Percentiles rank a stretch among this genome's conserved stretches.
Evolutionary conservation across 2,113 vertebrate genomes (phyloP).

Genomic region (Crotalus tigris): DNA sequence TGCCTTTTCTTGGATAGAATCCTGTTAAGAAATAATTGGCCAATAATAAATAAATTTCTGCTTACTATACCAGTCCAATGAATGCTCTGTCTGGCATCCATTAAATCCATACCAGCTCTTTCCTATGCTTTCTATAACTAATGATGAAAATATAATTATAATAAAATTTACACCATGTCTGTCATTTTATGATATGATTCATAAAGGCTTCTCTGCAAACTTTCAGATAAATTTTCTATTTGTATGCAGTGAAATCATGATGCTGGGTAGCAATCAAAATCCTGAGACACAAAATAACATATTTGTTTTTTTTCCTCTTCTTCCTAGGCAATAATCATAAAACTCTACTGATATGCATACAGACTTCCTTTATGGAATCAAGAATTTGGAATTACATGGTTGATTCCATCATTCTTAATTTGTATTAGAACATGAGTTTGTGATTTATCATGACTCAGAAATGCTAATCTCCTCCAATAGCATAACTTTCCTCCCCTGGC

Average conservation of each 20-base stretch:
- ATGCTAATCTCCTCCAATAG: not conserved
- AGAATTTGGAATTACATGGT: not conserved
- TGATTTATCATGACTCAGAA: not conserved
- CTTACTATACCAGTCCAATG: not conserved
- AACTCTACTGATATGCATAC: not conserved
- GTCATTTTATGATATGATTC: not conserved
- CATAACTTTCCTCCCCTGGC: not conserved
- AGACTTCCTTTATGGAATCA: not conserved
- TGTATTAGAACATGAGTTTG: not conserved
- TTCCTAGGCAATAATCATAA: not conserved
- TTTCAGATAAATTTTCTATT: not conserved
- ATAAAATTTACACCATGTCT: not conserved
- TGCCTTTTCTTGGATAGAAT: not conserved
- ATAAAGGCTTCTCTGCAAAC: not conserved
- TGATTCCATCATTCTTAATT: not conserved
- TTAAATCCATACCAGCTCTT: not conserved
- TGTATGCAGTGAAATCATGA: not conserved
- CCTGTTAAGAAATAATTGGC: not conserved
- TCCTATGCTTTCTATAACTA: not conserved
- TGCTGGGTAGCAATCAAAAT: not conserved
- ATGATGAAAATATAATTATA: not conserved
- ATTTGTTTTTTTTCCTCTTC: not conserved
- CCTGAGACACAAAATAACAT: not conserved
- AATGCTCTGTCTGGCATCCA: not conserved
- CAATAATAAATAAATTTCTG: not conserved